Evolutionary conservation across 2,888 invertebrate species (phyloP).

Genomic region (Heliconius erato): DNA sequence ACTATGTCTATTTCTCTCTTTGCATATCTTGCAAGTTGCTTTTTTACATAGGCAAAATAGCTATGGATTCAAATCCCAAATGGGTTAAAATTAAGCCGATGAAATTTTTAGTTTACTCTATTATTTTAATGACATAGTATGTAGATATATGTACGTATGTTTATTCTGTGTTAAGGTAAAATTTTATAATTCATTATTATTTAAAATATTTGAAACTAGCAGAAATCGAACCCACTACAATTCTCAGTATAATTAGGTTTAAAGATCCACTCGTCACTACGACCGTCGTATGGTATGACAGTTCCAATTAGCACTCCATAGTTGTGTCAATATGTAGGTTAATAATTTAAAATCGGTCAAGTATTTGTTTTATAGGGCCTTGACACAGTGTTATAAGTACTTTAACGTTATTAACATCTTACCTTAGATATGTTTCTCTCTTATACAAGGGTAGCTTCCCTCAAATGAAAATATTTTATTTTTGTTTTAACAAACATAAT

Average conservation of each 20-base stretch:
- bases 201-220: neutral
- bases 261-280: neutral
- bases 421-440: neutral
- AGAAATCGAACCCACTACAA: neutral
- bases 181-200: neutral
- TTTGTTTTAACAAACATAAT: too few species aligned
- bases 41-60: too few species aligned
- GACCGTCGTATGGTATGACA: neutral
- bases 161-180: neutral
- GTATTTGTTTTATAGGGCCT: conserved; percentile 10
- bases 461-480: neutral
- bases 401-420: neutral
- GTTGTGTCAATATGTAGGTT: conserved; percentile 18
- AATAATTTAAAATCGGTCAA: conserved; percentile 22
- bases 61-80: too few species aligned
- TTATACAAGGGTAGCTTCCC: neutral
- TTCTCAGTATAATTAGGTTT: neutral
- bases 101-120: too few species aligned
- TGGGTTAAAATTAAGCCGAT: too few species aligned
- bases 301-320: conserved; percentile 20
- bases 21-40: too few species aligned
- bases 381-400: neutral
- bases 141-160: too few species aligned
- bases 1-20: too few species aligned
- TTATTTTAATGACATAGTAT: too few species aligned